Conservation (phyloP, 2,113 vertebrate species). For the Pyrgilauda ruficollis region DNA sequence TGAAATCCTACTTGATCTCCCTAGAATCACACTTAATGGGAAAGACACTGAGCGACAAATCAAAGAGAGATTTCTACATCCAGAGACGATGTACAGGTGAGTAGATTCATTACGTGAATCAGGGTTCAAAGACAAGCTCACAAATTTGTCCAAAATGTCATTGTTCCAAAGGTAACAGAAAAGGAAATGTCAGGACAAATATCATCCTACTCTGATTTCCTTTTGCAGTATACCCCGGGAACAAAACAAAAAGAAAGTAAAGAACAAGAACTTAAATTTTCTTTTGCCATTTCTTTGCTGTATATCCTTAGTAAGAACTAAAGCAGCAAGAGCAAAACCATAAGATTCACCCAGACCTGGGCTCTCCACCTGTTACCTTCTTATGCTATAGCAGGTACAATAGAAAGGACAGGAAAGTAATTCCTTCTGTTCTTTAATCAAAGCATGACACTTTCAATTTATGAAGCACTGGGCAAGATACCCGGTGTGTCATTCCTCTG, state of each 20-base stretch:
- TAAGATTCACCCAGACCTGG: background rate
- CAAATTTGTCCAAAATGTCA: background rate
- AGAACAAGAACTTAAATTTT: background rate
- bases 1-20: slow-evolving; percentile 34
- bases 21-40: slow-evolving; percentile 5
- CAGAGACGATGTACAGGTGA: background rate
- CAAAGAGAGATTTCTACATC: background rate
- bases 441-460: background rate
- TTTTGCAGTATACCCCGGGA: background rate
- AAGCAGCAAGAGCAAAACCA: background rate
- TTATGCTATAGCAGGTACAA: background rate
- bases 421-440: background rate
- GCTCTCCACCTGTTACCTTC: background rate
- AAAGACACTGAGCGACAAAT: background rate
- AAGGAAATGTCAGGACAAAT: background rate
- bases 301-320: background rate
- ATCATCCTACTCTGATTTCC: background rate
- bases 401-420: background rate
- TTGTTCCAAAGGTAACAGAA: background rate
- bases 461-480: background rate
- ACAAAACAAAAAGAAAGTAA: background rate
- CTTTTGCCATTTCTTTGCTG: background rate
- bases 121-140: background rate
- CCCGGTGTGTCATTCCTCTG: background rate
- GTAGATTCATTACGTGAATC: background rate